phyloP scores from a whole-genome alignment of 2,113 vertebrate species.

The Actinemys pallida region DNA sequence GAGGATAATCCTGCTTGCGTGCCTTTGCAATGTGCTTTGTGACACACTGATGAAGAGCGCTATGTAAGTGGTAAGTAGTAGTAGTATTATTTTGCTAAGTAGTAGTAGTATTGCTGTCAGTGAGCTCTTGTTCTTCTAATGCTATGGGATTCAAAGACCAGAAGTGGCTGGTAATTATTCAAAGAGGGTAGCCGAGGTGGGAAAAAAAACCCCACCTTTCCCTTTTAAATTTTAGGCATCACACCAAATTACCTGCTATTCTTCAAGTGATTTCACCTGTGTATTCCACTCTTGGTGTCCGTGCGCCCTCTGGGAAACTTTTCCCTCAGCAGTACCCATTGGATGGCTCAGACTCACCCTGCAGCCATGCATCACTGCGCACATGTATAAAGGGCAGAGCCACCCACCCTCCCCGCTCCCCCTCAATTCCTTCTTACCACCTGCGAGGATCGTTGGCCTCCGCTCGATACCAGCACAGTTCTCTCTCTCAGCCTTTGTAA shows the following conservation, averaged over 20 bases:
- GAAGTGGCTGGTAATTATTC: not conserved
- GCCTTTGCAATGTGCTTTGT: not conserved
- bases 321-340: not conserved
- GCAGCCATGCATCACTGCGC: not conserved
- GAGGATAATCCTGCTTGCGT: not conserved
- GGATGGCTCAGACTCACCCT: not conserved
- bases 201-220: not conserved
- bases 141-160: not conserved
- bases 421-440: not conserved
- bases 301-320: not conserved
- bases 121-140: not conserved
- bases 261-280: not conserved
- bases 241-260: not conserved
- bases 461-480: not conserved
- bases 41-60: not conserved
- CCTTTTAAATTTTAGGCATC: not conserved
- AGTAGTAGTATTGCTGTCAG: not conserved
- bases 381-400: not conserved
- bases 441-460: not conserved
- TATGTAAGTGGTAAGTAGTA: not conserved
- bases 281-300: not conserved
- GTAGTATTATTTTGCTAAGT: not conserved
- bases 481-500: not conserved
- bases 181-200: not conserved
- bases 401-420: too few relatives aligned